These are phyloP conservation scores for Larimichthys polyactis DNA, from an alignment of 2,113 vertebrate species.

Conservation along the genomic window DNA sequence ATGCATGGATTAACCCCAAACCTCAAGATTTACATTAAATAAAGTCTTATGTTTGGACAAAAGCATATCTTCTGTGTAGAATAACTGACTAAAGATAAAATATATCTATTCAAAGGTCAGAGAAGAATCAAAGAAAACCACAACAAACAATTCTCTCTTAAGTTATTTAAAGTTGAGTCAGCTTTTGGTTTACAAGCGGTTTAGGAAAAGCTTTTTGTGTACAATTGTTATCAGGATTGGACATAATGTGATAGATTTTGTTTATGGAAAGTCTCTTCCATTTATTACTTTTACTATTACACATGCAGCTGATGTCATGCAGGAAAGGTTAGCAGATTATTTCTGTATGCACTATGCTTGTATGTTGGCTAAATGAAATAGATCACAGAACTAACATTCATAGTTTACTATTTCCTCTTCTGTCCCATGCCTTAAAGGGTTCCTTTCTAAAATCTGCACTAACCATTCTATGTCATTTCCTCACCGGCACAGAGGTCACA, in stretches of 20 bases:
- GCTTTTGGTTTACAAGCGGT: neutral
- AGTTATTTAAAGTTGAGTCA: neutral
- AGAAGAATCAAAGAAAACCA: conserved; percentile 4
- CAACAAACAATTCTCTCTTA: neutral
- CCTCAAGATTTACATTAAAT: conserved; percentile 29
- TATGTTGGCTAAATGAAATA: neutral
- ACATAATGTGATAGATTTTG: neutral
- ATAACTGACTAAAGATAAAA: neutral
- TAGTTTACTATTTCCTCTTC: neutral
- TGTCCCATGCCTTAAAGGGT: neutral
- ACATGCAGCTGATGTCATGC: neutral
- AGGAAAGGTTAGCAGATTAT: neutral
- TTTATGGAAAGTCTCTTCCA: neutral
- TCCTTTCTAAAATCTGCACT: neutral
- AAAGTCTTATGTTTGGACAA: conserved; percentile 25
- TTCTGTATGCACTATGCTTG: neutral
- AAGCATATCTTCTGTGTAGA: neutral
- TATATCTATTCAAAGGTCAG: neutral
- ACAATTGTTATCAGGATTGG: neutral
- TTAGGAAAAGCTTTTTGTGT: neutral
- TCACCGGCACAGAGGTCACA: conserved; percentile 1
- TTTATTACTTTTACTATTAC: neutral
- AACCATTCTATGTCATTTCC: conserved; percentile 13
- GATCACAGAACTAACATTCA: neutral
- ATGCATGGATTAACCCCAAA: conserved; percentile 22